These are phyloP conservation scores for Tetragonisca angustula DNA, from an alignment of 2,888 invertebrate genomes.

Conservation along the genomic window DNA sequence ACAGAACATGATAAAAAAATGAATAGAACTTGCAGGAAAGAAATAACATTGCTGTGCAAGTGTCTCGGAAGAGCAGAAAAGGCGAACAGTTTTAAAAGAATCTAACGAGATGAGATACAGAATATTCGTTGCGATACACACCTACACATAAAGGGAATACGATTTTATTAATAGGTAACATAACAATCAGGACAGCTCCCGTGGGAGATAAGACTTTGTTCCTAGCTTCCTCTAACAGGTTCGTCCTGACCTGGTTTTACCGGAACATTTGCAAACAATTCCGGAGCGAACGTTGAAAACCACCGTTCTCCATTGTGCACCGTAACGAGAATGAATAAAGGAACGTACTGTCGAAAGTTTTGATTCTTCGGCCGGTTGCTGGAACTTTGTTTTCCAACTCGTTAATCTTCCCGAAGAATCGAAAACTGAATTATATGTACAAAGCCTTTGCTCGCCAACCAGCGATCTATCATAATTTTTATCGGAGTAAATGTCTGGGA, in stretches of 20 bases:
- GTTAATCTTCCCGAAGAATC: slow-evolving; percentile 36
- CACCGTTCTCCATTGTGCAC: slow-evolving; percentile 44
- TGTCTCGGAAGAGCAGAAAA: not conserved
- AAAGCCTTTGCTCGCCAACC: not conserved
- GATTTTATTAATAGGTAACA: slow-evolving; percentile 65
- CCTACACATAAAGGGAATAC: slow-evolving; percentile 10
- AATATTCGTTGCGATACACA: not conserved
- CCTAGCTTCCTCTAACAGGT: slow-evolving; percentile 51
- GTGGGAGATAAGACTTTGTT: slow-evolving; percentile 67
- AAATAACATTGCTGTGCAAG: too few relatives aligned
- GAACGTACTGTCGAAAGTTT: slow-evolving; percentile 30
- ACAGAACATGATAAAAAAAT: not conserved
- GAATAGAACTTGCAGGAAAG: not conserved
- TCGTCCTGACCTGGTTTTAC: slow-evolving; percentile 67
- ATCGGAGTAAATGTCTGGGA: not conserved
- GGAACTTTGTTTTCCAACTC: slow-evolving; percentile 5
- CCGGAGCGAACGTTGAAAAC: slow-evolving; percentile 45
- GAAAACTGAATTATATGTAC: slow-evolving; percentile 40
- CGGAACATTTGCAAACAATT: slow-evolving; percentile 61
- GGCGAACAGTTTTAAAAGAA: not conserved
- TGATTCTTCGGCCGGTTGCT: slow-evolving; percentile 32
- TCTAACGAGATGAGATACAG: slow-evolving; percentile 30
- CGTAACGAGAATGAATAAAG: slow-evolving; percentile 43
- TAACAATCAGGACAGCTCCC: slow-evolving; percentile 64
- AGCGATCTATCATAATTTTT: not conserved